phyloP scores from a whole-genome alignment of 2,888 invertebrate species.

The Colostygia pectinataria region DNA sequence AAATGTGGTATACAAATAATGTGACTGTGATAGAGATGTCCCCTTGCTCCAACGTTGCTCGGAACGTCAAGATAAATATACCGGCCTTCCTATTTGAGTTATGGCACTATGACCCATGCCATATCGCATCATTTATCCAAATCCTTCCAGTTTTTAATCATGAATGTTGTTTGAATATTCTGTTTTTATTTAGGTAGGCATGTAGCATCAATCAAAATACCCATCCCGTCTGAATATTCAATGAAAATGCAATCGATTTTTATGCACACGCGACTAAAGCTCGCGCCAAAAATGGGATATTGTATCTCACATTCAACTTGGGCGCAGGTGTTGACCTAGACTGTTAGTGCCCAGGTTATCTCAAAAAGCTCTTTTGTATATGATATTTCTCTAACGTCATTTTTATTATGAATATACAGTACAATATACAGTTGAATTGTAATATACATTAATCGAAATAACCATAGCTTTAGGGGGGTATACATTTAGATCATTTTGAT shows the following conservation, averaged over 20 bases:
- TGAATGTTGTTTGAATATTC: slow-evolving; percentile 18
- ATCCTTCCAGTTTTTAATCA: slow-evolving; percentile 31
- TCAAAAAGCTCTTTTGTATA: too few relatives aligned
- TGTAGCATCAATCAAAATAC: slow-evolving; percentile 21
- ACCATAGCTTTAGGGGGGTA: too few relatives aligned
- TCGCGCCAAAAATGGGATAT: slow-evolving; percentile 23
- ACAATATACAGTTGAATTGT: too few relatives aligned
- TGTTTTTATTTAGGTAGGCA: slow-evolving; percentile 15
- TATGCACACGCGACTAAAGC: slow-evolving; percentile 22
- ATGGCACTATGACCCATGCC: slow-evolving; percentile 47
- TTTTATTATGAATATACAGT: too few relatives aligned
- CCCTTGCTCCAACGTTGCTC: slow-evolving; percentile 1
- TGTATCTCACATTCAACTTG: slow-evolving; percentile 22
- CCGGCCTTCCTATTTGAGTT: slow-evolving; percentile 58
- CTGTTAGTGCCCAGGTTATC: too few relatives aligned
- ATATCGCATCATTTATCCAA: slow-evolving; percentile 28
- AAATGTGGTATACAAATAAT: too few relatives aligned
- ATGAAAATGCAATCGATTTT: slow-evolving; percentile 24
- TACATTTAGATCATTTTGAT: too few relatives aligned
- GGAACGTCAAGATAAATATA: slow-evolving; percentile 52
- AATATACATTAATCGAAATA: too few relatives aligned
- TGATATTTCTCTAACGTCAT: too few relatives aligned
- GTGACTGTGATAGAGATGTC: neutral
- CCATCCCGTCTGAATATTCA: slow-evolving; percentile 18
- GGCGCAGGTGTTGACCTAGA: slow-evolving; percentile 13